Conservation (phyloP, 2,888 invertebrate genomes). For the Archaeoteleia sp. region DNA sequence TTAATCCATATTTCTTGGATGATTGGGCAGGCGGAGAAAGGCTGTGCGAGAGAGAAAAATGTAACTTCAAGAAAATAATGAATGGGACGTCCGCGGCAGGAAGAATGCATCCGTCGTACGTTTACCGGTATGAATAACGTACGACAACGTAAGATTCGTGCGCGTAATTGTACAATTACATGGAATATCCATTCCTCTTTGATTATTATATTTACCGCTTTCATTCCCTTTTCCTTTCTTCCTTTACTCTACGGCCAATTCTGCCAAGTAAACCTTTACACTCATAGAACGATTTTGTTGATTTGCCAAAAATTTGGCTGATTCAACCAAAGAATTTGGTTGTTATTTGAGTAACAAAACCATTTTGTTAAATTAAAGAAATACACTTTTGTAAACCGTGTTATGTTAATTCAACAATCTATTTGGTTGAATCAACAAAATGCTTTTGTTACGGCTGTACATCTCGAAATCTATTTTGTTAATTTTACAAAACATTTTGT, state of each 20-base stretch:
- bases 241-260: constrained; percentile 1
- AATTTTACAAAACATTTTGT: too few species aligned
- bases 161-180: constrained; percentile 36
- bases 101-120: constrained; percentile 27
- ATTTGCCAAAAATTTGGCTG: too few species aligned
- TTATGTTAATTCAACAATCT: too few species aligned
- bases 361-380: too few species aligned
- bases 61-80: constrained; percentile 16
- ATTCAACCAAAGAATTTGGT: too few species aligned
- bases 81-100: constrained; percentile 25
- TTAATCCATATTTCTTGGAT: constrained; percentile 16
- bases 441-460: too few species aligned
- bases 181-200: constrained; percentile 32
- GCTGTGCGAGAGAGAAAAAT: constrained; percentile 30
- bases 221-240: constrained; percentile 10
- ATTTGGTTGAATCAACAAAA: too few species aligned
- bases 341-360: too few species aligned
- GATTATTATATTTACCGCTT: constrained; percentile 23
- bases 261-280: too few species aligned
- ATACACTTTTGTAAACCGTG: too few species aligned
- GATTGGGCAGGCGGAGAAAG: constrained; percentile 21
- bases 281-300: too few species aligned
- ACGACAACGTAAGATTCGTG: constrained; percentile 36
- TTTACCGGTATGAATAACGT: not conserved
- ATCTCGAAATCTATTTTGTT: too few species aligned